Evolutionary conservation across 1,140 invertebrate species (phyloP), one percentile per base, ranked within the genome.

Genomic region (Gonatopus flavifemur): DNA sequence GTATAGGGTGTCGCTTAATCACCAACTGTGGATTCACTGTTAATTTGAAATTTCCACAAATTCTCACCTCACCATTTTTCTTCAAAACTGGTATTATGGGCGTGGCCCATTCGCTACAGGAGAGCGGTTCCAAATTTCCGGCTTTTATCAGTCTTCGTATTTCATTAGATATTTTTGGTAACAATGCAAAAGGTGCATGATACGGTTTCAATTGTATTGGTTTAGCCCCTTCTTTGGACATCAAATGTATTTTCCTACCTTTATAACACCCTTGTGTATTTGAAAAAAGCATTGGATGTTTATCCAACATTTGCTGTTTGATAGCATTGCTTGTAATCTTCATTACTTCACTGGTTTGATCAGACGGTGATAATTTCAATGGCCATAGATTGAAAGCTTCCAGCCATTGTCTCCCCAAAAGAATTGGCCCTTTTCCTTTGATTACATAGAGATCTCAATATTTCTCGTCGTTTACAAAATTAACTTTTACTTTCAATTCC

Each of bases 91-190:
- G 18, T 5, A 33, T 15, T 7, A 33, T 33, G 6, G 32, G 32
- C n/a, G 32, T 33, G 10, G 32, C 32, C 32, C 37, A 21, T 19
- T 21, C 37, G 37, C 37, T 39, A 6, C 7, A 8, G 4, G 16
- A 15, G 7, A 39, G 7, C 15, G 8, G 8, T 24, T 39, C 37
- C 7, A 39, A 19, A 39, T 39, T 15, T 18, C 19, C 21, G 46
- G 74, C 74, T 13, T 52, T 40, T 9, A 77, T 19, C 8, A 39
- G 13, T 7, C 37, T 13, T 5, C 21, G 7, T 12, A 39, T 21
- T 39, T 39, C 37, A 9, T 39, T 10, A 6, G 16, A 15, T 19
- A 39, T 19, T 5, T 39, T 7, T 36, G n/a, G 16, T 7, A 8
- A 13, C 19, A 24, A 15, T 39, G 18, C 32, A 13, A 33, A 13